Conservation (phyloP, 1,140 invertebrate genomes). For the Oscheius sp. region DNA sequence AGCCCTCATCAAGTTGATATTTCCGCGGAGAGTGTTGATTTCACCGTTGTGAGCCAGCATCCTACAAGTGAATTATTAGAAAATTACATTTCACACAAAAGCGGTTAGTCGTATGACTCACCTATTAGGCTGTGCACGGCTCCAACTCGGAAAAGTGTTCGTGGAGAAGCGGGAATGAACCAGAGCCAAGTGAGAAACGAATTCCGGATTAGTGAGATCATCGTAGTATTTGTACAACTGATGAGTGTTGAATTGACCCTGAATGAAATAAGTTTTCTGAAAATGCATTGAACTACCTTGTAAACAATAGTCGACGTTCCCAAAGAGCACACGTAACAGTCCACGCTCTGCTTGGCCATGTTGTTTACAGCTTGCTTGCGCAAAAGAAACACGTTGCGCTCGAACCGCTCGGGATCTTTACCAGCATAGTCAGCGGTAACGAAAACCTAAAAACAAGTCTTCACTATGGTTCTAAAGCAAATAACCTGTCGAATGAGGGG, state of each 20-base stretch:
- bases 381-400: constrained; percentile 80
- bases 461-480: not conserved
- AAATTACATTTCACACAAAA: no score
- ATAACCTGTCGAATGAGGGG: constrained; percentile 82
- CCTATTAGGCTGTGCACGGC: constrained; percentile 95
- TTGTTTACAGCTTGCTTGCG: constrained; percentile 87
- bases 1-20: constrained; percentile 96
- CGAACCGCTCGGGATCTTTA: constrained; percentile 67
- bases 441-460: constrained; percentile 69
- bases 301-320: constrained; percentile 87
- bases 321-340: constrained; percentile 94
- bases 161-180: constrained; percentile 97
- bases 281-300: constrained; percentile 67
- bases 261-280: constrained; percentile 73
- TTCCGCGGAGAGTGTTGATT: constrained; percentile 95
- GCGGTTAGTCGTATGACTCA: no score
- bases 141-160: constrained; percentile 98
- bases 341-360: constrained; percentile 74
- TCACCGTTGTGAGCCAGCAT: constrained; percentile 97
- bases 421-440: constrained; percentile 64
- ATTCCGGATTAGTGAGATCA: constrained; percentile 75
- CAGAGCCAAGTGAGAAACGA: constrained; percentile 87
- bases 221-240: constrained; percentile 85
- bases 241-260: constrained; percentile 88
- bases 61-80: constrained; percentile 65